Base-by-base conservation (phyloP, 2,888 invertebrate genomes). In the Standfussiana lucernea region DNA sequence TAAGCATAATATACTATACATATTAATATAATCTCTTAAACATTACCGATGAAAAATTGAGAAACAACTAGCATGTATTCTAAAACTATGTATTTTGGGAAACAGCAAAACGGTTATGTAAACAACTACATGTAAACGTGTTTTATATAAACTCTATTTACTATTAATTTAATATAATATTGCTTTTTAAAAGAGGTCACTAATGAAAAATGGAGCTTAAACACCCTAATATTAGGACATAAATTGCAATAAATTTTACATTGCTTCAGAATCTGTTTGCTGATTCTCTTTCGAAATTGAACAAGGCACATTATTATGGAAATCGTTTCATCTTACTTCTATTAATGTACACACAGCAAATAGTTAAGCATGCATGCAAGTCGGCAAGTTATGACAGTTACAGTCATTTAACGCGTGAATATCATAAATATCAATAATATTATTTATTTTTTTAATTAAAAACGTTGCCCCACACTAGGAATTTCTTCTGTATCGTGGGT, bases 1-100 rank as follows among this genome's bases (percentile, higher is more conserved):
- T 74, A 85, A 77, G 73, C 85, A 77, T 62, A 72, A 77, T 62
- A 72, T 66, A 72, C 24, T 62, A 47, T 59, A 62, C 11, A 74
- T 64, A 62, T 62, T n/a, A 59, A 40, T 67, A 69, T 59, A 83
- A 79, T 45, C 24, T 81, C 76, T 53, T 70, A 72, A 61, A 59
- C 24, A 66, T 65, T 75, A 74, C 15, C 35, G 40, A 66, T 59
- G 35, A 32, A 40, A 59, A 80, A 72, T 32, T 28, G 35, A 70
- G 65, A 72, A 47, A 56, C 21, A 28, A 65, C 53, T 79, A 84
- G 66, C 59, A 69, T 13, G 40, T 66, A 61, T 77, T 45, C 64
- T 83, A 77, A 28, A 77, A 24, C 69, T 80, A 76, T 59, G 4
- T 61, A 50, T 45, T 59, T n/a, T 40, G 35, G 53, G 40, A 62